Evolutionary conservation across 2,113 vertebrate species (phyloP), one percentile per base, ranked within the genome.

Genomic region (Eulemur macaco): DNA sequence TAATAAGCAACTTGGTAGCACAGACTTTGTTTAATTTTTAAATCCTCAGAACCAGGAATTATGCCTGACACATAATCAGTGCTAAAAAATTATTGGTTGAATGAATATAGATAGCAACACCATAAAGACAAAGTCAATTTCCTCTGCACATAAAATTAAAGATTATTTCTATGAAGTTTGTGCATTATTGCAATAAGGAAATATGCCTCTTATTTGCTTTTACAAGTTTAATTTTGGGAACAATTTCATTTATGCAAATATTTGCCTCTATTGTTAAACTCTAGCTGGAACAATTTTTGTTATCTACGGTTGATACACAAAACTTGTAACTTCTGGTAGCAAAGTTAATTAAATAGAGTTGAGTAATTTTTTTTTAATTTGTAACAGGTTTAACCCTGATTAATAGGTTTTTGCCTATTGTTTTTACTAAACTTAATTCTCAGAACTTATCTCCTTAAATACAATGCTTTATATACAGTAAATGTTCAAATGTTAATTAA

Each of bases 241-340:
- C 34, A 95, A 88, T 86, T 91, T 83, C 93, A 34, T 63, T 94
- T 58, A 42, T 80, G 45, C 86, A 94, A 95, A 95, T 96, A 94
- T 74, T 93, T 94, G 81, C 45, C 25, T 96, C 37, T 77, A 15
- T 45, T 74, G 45, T 96, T 50, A 95, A 80, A 93, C 80, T 95
- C 52, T 58, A 91, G 68, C 42, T 54, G 42, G 89, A 96, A 71
- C 9, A 66, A 81, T 94, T 77, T 95, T 86, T 29, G 8, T 90
- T 73, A 52, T 84, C 64, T 93, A 27, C 64, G 6, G 1, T 58
- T 31, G 50, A n/a, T 85, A 63, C 20, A 87, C 45, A 81, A 89
- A 97, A 80, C 27, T 66, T 76, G 13, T 85, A 95, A 86, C 34
- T 89, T 89, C 45, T 76, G 14, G 27, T 73, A 76, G 47, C 64